phyloP scores from a whole-genome alignment of 2,113 vertebrate species.

The Burhinus oedicnemus region DNA sequence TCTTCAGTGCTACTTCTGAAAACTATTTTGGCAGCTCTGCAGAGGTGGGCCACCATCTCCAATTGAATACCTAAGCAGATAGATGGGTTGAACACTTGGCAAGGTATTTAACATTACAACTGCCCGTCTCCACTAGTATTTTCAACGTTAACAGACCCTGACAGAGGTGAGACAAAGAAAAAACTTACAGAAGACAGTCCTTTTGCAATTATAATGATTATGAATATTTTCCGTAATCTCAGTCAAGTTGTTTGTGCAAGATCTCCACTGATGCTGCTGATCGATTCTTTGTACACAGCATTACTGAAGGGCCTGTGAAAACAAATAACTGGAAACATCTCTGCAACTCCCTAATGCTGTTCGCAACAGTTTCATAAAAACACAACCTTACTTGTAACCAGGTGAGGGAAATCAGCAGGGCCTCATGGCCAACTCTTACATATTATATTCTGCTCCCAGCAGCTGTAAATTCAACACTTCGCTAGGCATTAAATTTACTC shows the following conservation, averaged over 20 bases:
- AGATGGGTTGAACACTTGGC: neutral
- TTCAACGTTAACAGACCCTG: neutral
- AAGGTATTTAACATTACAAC: neutral
- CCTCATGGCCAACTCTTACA: constrained; percentile 6
- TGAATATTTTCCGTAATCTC: neutral
- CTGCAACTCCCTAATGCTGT: neutral
- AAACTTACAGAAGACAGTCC: neutral
- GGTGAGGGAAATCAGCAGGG: constrained; percentile 32
- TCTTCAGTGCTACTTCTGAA: neutral
- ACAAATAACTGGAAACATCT: constrained; percentile 14
- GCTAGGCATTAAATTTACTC: constrained; percentile 54
- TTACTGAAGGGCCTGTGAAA: constrained; percentile 7
- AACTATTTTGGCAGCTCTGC: neutral
- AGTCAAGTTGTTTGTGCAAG: neutral
- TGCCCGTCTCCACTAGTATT: neutral
- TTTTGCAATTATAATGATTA: neutral
- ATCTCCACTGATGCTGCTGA: neutral
- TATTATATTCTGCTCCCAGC: constrained; percentile 27
- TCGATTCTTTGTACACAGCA: neutral
- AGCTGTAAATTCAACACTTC: constrained; percentile 57
- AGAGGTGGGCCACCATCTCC: neutral
- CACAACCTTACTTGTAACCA: constrained; percentile 10
- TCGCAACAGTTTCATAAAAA: constrained; percentile 11
- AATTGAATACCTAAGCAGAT: neutral
- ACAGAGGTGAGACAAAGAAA: neutral